Evolutionary conservation across 2,113 vertebrate species (phyloP).

Genomic region (Paramisgurnus dabryanus): DNA sequence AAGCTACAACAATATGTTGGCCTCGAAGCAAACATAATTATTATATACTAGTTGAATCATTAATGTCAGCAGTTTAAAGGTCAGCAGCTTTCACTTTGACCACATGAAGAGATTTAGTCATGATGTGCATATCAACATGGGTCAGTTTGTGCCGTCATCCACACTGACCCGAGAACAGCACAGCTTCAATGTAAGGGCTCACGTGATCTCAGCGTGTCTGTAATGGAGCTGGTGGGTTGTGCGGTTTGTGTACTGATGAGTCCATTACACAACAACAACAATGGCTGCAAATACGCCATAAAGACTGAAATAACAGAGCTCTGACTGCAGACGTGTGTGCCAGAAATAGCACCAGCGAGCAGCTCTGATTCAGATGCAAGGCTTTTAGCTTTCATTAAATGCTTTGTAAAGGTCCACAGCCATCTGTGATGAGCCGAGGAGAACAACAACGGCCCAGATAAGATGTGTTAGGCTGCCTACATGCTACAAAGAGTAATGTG

Average conservation of each 20-base stretch:
- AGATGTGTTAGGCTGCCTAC: neutral
- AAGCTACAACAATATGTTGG: too few relatives aligned
- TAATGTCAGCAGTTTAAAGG: too few relatives aligned
- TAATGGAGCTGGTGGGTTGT: constrained; percentile 21
- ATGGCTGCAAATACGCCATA: constrained; percentile 4
- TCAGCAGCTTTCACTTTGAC: neutral
- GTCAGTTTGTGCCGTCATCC: constrained; percentile 5
- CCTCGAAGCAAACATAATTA: too few relatives aligned
- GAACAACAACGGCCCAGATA: neutral
- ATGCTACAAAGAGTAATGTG: too few relatives aligned
- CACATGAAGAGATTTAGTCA: constrained; percentile 16
- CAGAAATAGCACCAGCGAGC: constrained; percentile 10
- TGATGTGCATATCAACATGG: neutral
- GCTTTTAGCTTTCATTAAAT: constrained; percentile 37
- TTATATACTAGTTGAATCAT: too few relatives aligned
- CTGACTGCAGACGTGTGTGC: neutral
- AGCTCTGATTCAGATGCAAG: neutral
- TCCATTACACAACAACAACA: constrained; percentile 31
- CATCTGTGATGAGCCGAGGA: neutral
- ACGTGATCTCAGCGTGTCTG: neutral
- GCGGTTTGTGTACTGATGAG: constrained; percentile 16
- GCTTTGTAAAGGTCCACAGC: constrained; percentile 7
- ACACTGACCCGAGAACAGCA: neutral
- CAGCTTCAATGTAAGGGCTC: neutral
- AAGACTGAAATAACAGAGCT: constrained; percentile 23